Percentiles rank a stretch among this genome's conserved stretches.
Evolutionary conservation across 2,797 vertebrate genomes (phyloP).

Genomic region (Columba guinea): DNA sequence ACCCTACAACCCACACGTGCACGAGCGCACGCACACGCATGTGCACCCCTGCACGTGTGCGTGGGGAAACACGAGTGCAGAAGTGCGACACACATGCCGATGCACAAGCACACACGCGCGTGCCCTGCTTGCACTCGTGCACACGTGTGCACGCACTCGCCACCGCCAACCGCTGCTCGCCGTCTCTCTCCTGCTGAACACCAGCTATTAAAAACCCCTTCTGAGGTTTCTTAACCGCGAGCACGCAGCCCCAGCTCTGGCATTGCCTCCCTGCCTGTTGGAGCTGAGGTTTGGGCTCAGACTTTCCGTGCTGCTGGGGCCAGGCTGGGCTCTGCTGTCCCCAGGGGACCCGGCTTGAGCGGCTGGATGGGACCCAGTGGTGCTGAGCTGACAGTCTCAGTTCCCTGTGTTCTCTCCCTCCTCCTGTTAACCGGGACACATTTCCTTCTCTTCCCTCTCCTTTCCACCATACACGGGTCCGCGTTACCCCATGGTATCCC

Average conservation of each 20-base stretch:
- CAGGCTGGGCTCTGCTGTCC: neutral
- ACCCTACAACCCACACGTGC: neutral
- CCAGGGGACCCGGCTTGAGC: neutral
- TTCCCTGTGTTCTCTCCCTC: neutral
- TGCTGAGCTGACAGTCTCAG: neutral
- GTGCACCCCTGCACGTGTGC: fast-evolving
- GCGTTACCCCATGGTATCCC: fast-evolving
- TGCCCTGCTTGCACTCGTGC: neutral
- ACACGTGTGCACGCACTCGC: neutral
- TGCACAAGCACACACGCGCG: fast-evolving
- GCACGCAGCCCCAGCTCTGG: fast-evolving
- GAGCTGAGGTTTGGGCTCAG: neutral
- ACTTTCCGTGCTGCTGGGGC: fast-evolving
- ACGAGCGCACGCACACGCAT: fast-evolving
- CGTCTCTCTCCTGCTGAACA: fast-evolving
- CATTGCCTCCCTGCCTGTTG: fast-evolving
- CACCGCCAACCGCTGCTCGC: fast-evolving
- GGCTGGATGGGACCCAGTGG: neutral
- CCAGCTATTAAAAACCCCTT: neutral
- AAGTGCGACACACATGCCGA: no score
- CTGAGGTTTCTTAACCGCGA: neutral
- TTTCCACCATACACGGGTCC: neutral
- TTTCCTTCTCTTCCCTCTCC: neutral
- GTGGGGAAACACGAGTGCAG: fast-evolving
- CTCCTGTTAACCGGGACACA: neutral